Conservation (phyloP, 2,888 invertebrate species). For the Ormyrus rosae region DNA sequence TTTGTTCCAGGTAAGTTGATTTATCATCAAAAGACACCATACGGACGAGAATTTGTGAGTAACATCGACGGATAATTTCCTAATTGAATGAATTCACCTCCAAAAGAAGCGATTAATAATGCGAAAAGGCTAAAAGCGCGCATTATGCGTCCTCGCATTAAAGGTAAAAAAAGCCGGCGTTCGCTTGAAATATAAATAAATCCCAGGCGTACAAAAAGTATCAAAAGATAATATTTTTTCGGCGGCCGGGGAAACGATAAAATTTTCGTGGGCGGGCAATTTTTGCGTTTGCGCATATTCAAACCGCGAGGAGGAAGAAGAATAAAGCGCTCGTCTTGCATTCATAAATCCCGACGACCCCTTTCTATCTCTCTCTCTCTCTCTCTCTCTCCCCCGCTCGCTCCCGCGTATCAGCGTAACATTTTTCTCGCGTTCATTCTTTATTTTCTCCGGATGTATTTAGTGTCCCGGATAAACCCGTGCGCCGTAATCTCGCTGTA, state of each 20-base stretch:
- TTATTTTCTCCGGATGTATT: constrained; percentile 54
- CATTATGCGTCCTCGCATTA: background rate
- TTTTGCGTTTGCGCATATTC: constrained; percentile 15
- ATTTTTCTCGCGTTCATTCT: constrained; percentile 51
- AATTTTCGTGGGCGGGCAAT: constrained; percentile 49
- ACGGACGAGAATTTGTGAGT: constrained; percentile 15
- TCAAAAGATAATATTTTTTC: constrained; percentile 47
- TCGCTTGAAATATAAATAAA: constrained; percentile 29
- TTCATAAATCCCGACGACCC: constrained; percentile 53
- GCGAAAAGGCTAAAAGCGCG: background rate
- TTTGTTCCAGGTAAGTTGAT: constrained; percentile 50
- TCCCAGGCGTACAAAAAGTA: constrained; percentile 27
- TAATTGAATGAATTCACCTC: background rate
- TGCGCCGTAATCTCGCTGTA: constrained; percentile 36
- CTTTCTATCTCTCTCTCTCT: constrained; percentile 33
- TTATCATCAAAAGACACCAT: background rate
- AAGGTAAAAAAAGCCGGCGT: background rate
- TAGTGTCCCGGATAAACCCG: constrained; percentile 54
- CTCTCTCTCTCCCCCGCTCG: background rate
- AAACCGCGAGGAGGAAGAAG: constrained; percentile 22
- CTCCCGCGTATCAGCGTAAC: constrained; percentile 46
- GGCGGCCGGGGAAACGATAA: constrained; percentile 37
- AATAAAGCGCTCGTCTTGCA: constrained; percentile 50
- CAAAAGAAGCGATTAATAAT: background rate
- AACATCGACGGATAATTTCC: background rate